Base-by-base conservation (phyloP, 2,797 vertebrate species). In the Tragopan temminckii region DNA sequence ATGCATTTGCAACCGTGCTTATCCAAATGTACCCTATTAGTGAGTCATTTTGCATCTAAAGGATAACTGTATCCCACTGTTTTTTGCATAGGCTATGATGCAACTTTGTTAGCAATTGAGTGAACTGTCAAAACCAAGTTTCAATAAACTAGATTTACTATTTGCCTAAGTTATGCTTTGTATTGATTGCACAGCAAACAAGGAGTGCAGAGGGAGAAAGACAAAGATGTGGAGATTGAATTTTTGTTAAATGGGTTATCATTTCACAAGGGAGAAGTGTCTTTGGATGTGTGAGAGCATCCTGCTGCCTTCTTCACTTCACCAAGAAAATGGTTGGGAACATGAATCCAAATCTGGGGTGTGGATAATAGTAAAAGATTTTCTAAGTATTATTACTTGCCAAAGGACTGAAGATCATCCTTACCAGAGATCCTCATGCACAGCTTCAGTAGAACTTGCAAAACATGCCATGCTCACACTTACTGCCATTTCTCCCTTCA, bases 81-180 rank as follows among this genome's bases (percentile, higher is more conserved):
- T 70, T 59, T 72, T 81, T 68, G 4, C 58, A 94, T 68, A 75
- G 79, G 90, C 31, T 23, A 4, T 1, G 3, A n/a, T 85, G 57
- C 18, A 40, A 61, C 69, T 85, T 89, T 62, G 36, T 75, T 82
- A 52, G 48, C 64, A 78, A 90, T 78, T 77, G 57, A 87, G 89
- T 94, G 85, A 82, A 68, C 80, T 89, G 85, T 75, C 89, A 85
- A 78, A 75, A 17, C 12, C 61, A 8, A 46, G 45, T 83, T 94
- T 91, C 93, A 95, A 96, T 96, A 96, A 95, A 95, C 67, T 72
- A 52, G 46, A 88, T 93, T 89, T 89, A 78, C 68, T 91, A 46
- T 48, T 85, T 76, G 38, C 72, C 85, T 78, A 75, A 80, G 61
- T 71, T 84, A 42, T 1, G n/a, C 1, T 89, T 86, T 75, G 68